phyloP scores from a whole-genome alignment of 2,113 vertebrate genomes.

The Eclectus roratus region DNA sequence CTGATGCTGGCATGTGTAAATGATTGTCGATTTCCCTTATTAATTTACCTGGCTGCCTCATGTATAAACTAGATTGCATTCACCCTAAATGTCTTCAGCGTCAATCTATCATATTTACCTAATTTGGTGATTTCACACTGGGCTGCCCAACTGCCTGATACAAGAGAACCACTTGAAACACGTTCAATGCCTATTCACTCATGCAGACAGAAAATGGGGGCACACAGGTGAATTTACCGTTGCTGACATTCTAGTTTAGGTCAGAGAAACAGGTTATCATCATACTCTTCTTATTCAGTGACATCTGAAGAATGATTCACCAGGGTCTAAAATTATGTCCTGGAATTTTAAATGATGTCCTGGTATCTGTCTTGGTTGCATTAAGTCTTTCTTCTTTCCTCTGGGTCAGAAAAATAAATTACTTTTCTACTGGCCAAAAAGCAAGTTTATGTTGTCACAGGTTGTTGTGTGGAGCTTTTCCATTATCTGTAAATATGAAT shows the following conservation, averaged over 20 bases:
- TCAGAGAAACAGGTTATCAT: constrained; percentile 61
- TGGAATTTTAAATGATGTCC: constrained; percentile 10
- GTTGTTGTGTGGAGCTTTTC: background rate
- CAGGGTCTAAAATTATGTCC: background rate
- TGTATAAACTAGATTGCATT: constrained; percentile 76
- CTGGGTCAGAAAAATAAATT: constrained; percentile 26
- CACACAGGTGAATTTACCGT: constrained; percentile 27
- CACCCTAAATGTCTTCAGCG: constrained; percentile 54
- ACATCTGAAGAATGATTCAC: constrained; percentile 25
- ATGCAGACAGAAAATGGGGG: constrained; percentile 36
- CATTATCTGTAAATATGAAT: background rate
- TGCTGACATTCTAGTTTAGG: constrained; percentile 41
- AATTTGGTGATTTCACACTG: constrained; percentile 57
- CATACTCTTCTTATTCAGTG: constrained; percentile 19
- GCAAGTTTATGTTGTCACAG: background rate
- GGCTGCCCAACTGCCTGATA: constrained; percentile 22
- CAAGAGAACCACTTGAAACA: constrained; percentile 3
- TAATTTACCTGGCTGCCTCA: constrained; percentile 80
- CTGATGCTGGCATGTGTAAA: constrained; percentile 76
- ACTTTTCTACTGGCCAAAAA: background rate
- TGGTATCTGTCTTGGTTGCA: background rate
- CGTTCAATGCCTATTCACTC: background rate
- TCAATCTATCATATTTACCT: constrained; percentile 60
- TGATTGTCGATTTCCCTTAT: constrained; percentile 85
- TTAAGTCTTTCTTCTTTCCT: constrained; percentile 15